Evolutionary conservation across 2,113 vertebrate genomes (phyloP).

Genomic region (Limanda limanda): DNA sequence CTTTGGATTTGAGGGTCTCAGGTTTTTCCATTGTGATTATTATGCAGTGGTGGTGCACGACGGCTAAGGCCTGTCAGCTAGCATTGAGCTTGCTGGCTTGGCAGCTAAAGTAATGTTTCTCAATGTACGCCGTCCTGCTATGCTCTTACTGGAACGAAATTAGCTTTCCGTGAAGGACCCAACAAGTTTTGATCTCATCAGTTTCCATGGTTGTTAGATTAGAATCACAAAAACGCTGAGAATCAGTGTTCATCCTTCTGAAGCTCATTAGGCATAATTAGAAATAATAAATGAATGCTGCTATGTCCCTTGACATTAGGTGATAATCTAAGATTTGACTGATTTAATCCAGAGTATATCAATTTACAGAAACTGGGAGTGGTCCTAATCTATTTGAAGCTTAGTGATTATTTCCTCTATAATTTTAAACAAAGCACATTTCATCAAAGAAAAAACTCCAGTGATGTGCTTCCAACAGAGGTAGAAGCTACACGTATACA

Average conservation of each 20-base stretch:
- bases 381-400: no score
- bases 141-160: slow-evolving; percentile 47
- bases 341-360: neutral
- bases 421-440: no score
- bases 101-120: slow-evolving; percentile 21
- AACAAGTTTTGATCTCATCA: slow-evolving; percentile 18
- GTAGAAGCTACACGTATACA: no score
- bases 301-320: neutral
- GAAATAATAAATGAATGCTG: slow-evolving; percentile 17
- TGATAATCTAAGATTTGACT: neutral
- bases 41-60: slow-evolving; percentile 7
- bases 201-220: slow-evolving; percentile 29
- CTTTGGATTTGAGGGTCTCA: slow-evolving; percentile 20
- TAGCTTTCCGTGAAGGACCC: slow-evolving; percentile 42
- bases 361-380: neutral
- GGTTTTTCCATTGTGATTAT: slow-evolving; percentile 50
- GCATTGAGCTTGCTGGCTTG: slow-evolving; percentile 15
- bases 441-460: no score
- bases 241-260: slow-evolving; percentile 1
- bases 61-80: slow-evolving; percentile 27
- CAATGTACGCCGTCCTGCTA: neutral
- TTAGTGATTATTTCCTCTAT: neutral
- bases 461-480: no score
- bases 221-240: slow-evolving; percentile 5
- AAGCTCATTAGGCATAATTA: slow-evolving; percentile 25